Conservation (phyloP, 64 coral and sea anemone species). For the Montipora sp. region DNA sequence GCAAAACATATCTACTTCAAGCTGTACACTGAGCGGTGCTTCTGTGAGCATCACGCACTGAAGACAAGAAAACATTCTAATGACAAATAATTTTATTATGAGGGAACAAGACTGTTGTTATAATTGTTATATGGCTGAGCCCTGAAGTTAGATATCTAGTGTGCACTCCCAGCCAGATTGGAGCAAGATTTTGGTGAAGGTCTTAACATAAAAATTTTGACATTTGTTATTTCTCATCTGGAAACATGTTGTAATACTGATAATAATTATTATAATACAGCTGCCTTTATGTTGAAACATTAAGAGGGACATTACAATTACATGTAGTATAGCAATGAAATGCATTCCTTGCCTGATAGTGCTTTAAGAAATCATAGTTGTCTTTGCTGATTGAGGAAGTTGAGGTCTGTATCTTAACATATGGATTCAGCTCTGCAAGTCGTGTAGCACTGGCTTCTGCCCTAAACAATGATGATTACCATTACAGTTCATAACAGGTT, state of each 20-base stretch:
- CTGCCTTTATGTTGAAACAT: too few relatives aligned
- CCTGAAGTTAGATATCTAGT: too few relatives aligned
- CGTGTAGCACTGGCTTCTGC: slow-evolving; percentile 77
- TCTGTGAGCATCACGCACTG: slow-evolving; percentile 96
- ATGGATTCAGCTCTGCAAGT: slow-evolving; percentile 91
- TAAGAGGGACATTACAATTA: too few relatives aligned
- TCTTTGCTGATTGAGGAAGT: slow-evolving; percentile 49
- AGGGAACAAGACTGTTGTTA: too few relatives aligned
- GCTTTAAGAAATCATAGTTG: slow-evolving; percentile 73
- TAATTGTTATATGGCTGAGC: too few relatives aligned
- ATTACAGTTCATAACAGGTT: background rate
- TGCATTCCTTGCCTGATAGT: slow-evolving; percentile 71
- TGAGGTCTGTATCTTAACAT: slow-evolving; percentile 75
- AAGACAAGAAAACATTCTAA: background rate
- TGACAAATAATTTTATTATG: background rate
- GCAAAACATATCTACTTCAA: slow-evolving; percentile 84
- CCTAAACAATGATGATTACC: slow-evolving; percentile 9
- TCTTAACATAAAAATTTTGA: too few relatives aligned
- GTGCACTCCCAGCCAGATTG: too few relatives aligned
- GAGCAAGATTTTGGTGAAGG: too few relatives aligned
- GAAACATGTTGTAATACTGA: too few relatives aligned
- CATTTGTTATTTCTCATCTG: too few relatives aligned
- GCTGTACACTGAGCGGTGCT: slow-evolving; percentile 55
- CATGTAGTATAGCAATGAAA: background rate
- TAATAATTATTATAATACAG: too few relatives aligned